phyloP scores from a whole-genome alignment of 2,888 invertebrate species.

The Siphlonurus alternatus region DNA sequence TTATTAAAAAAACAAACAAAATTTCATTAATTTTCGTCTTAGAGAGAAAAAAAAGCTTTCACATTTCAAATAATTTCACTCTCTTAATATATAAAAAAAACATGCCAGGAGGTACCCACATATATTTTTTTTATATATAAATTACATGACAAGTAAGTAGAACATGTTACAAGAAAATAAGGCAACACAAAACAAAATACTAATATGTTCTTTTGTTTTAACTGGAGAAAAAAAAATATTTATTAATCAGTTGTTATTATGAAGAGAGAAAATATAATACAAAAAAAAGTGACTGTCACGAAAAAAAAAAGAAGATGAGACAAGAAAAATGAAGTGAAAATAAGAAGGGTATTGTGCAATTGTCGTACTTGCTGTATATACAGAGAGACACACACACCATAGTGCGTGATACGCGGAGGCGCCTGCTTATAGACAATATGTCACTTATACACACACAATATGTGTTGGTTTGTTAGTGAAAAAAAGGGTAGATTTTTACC shows the following conservation, averaged over 20 bases:
- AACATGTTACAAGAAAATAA: no score
- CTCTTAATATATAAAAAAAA: no score
- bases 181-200: no score
- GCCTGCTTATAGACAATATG: neutral
- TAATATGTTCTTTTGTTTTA: no score
- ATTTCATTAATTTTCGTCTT: no score
- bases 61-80: no score
- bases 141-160: no score
- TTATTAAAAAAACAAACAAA: no score
- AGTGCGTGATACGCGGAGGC: neutral
- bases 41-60: no score
- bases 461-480: neutral
- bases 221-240: no score
- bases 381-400: neutral
- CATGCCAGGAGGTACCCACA: no score
- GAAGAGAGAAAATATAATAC: neutral
- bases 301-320: neutral
- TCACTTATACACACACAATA: neutral
- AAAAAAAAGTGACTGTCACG: neutral
- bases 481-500: neutral
- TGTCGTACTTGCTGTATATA: neutral
- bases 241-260: neutral
- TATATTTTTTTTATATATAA: no score
- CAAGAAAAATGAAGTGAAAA: neutral
- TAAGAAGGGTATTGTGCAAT: neutral